Base-by-base conservation (phyloP, 1,140 invertebrate genomes). In the Caenorhabditis inopinata region DNA sequence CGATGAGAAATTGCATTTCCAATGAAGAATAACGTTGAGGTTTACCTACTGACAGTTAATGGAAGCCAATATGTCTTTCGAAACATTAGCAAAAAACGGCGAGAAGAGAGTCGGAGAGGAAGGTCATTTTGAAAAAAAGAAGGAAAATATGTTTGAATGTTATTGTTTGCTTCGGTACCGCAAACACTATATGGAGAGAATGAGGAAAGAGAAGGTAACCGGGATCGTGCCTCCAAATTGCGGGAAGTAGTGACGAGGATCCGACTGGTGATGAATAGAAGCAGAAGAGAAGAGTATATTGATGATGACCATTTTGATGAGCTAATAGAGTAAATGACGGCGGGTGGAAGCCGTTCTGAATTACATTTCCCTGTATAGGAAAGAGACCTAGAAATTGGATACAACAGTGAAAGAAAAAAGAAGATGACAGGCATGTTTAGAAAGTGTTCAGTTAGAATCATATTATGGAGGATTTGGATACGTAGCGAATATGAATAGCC, bases 141-240 rank as follows among this genome's bases (percentile, higher is more conserved):
- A 38, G 32, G 58, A 42, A 14, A 68, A 68, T 68, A 68, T 68
- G 58, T 68, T 68, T 68, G 58, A 68, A 38, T 68, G 58, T 68
- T 68, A 68, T 68, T 68, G 58, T 68, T 68, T 32, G 58, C 29
- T 25, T 68, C 58, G 58, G 58, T 32, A 68, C 58, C 58, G 58
- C 32, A 68, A 68, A n/a, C n/a, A n/a, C n/a, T n/a, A n/a, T n/a
- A n/a, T n/a, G n/a, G 58, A 68, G 38, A 38, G 58, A 68, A 29
- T 38, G 58, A 38, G 53, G 27, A 6, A 25, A 25, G 38, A 25
- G 1, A 68, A 68, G 38, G 32, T 68, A 68, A 68, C 38, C 32
- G 58, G 58, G 58, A 68, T 68, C 58, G 58, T 68, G 32, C 21
- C 58, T 68, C n/a, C n/a, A n/a, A 68, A 68, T 68, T 68, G 58